Conservation (phyloP, 2,888 invertebrate genomes). For the Netelia melanura region DNA sequence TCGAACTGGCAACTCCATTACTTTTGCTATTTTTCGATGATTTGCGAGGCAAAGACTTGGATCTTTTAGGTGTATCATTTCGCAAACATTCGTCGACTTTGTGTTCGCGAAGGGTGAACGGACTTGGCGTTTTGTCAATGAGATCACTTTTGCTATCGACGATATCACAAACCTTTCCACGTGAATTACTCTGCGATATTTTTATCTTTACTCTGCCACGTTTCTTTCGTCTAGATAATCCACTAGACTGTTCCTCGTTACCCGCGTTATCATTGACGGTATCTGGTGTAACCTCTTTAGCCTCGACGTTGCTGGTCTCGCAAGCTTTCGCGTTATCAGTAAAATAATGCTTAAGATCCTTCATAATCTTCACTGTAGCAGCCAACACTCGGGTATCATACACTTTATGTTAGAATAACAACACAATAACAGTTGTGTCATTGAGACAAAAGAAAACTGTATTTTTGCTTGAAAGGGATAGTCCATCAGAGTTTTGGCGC, state of each 20-base stretch:
- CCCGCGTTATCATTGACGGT: constrained; percentile 1
- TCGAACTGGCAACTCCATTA: constrained; percentile 4
- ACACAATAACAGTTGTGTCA: neutral
- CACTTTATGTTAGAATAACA: neutral
- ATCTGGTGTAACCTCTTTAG: constrained; percentile 59
- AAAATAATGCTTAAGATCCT: constrained; percentile 79
- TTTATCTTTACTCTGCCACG: constrained; percentile 76
- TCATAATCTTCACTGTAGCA: constrained; percentile 71
- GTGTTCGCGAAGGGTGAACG: constrained; percentile 61
- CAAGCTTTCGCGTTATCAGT: constrained; percentile 70
- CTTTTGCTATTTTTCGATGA: neutral
- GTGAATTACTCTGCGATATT: constrained; percentile 71
- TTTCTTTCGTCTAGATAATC: constrained; percentile 62
- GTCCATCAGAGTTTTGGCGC: constrained; percentile 69
- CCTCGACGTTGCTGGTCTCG: constrained; percentile 51
- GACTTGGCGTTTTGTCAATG: constrained; percentile 77
- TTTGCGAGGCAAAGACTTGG: constrained; percentile 48
- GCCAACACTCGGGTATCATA: neutral
- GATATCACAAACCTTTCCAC: constrained; percentile 72
- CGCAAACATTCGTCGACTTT: constrained; percentile 9
- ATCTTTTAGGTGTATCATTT: constrained; percentile 67
- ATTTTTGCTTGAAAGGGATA: neutral
- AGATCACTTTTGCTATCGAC: constrained; percentile 74
- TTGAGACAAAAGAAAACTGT: neutral
- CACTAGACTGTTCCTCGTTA: constrained; percentile 11